These are phyloP conservation scores for Pristionchus mayeri DNA, from an alignment of 2,888 invertebrate genomes.

Conservation along the genomic window DNA sequence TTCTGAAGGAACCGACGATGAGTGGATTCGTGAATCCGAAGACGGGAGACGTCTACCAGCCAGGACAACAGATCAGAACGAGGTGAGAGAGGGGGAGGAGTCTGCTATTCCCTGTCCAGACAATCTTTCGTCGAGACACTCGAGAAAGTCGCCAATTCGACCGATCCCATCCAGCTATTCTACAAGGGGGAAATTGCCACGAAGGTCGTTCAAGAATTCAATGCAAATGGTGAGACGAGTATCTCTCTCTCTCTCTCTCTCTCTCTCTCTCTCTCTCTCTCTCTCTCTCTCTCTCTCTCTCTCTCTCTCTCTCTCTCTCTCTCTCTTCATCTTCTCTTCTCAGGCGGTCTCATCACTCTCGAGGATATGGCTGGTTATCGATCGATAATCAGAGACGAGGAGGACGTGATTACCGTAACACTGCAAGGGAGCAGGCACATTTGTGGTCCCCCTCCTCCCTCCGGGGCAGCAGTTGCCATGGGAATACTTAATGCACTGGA, in stretches of 20 bases:
- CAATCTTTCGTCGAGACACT: slow-evolving; percentile 62
- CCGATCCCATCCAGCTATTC: no score
- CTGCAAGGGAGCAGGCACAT: slow-evolving; percentile 81
- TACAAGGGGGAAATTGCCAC: no score
- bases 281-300: no score
- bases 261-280: no score
- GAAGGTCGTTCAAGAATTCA: no score
- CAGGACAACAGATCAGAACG: slow-evolving; percentile 74
- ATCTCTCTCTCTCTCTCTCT: no score
- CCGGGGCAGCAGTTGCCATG: slow-evolving; percentile 87
- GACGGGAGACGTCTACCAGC: slow-evolving; percentile 67
- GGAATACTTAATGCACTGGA: slow-evolving; percentile 88
- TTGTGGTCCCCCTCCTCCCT: slow-evolving; percentile 88
- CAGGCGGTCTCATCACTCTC: slow-evolving; percentile 67
- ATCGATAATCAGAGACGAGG: slow-evolving; percentile 65
- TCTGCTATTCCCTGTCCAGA: slow-evolving; percentile 52
- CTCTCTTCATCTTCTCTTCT: no score
- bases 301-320: no score
- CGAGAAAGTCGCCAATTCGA: slow-evolving; percentile 63
- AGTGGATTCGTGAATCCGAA: slow-evolving; percentile 70
- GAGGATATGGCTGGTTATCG: slow-evolving; percentile 69
- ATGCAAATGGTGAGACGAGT: no score
- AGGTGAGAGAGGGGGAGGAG: slow-evolving; percentile 48
- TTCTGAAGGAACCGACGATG: slow-evolving; percentile 69
- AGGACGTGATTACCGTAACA: slow-evolving; percentile 66